Percentiles rank a stretch among this genome's conserved stretches.
phyloP scores from a whole-genome alignment of 2,113 vertebrate genomes.

The Chamaea fasciata region DNA sequence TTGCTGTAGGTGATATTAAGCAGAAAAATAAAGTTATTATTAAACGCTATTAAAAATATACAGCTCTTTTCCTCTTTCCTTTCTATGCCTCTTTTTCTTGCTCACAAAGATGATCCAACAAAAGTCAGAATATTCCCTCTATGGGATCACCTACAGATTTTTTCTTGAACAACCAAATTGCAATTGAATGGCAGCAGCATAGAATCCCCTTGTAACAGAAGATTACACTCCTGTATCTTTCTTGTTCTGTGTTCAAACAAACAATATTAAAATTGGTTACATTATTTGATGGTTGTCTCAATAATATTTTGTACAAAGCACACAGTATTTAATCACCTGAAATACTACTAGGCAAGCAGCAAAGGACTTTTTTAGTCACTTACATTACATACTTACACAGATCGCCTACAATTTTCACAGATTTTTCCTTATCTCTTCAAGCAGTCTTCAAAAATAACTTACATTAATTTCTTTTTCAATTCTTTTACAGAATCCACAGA shows the following conservation, averaged over 20 bases:
- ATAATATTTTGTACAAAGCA: neutral
- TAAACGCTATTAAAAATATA: neutral
- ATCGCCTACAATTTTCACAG: neutral
- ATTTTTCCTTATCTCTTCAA: neutral
- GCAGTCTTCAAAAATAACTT: neutral
- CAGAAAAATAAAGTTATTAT: neutral
- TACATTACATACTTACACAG: neutral
- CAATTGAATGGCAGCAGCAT: neutral
- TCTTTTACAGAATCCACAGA: conserved; percentile 81
- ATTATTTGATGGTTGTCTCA: neutral
- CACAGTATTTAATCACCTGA: neutral
- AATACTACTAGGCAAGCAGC: neutral
- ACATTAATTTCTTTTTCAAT: neutral
- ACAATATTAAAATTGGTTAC: neutral
- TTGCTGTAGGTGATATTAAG: neutral
- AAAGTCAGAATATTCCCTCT: neutral
- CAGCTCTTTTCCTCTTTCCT: neutral
- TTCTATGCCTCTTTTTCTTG: neutral
- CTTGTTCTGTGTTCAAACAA: neutral
- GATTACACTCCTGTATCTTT: neutral
- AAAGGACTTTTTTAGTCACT: neutral
- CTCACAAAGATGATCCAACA: neutral
- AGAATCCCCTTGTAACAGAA: neutral
- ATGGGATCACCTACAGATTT: neutral
- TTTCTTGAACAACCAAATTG: neutral